Evolutionary conservation across 1,140 invertebrate genomes (phyloP), one percentile per base, ranked within the genome.

Genomic region (Brachionus koreanus): DNA sequence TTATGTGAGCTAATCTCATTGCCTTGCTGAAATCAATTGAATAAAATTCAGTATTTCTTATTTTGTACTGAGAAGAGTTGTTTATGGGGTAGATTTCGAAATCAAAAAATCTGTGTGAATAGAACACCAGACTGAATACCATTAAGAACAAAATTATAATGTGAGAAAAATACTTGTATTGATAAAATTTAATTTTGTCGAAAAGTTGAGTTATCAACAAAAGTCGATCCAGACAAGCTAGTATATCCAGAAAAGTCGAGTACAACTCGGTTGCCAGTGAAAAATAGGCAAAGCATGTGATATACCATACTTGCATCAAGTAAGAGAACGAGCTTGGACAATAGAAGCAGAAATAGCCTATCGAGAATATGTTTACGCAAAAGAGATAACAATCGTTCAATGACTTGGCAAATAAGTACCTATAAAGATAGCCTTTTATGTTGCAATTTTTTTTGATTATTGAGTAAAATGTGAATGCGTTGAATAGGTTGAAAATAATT

Each of bases 31-130:
- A 69, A 16, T 69, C 33, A 16, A 37, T 37, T 19, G 13, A 4
- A 39, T 39, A 69, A 69, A 69, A 69, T 7, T 69, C 16, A 7
- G 65, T 37, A 3, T 37, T 69, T 39, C 29, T 23, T 69, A 69
- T 37, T 19, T 69, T 69, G 35, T 69, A 69, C 10, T 69, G 65
- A 39, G 33, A 39, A 10, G 16, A 35, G 16, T 69, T 65, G 63
- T 69, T 69, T 4, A 69, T 69, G 4, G 16, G 12, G 16, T 69
- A 65, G 16, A 69, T 69, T 7, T 69, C 65, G 37, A 69, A 69
- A 16, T 69, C 65, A 69, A 69, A 69, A 69, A 69, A 69, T 69
- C 65, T 69, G 35, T 69, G 65, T 10, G n/a, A 7, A 39, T 69
- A 69, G 37, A 69, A 69, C 65, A 37, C 29, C 16, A 69, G 19